These are phyloP conservation scores for Deilephila porcellus DNA, from an alignment of 2,888 invertebrate genomes.

Conservation along the genomic window DNA sequence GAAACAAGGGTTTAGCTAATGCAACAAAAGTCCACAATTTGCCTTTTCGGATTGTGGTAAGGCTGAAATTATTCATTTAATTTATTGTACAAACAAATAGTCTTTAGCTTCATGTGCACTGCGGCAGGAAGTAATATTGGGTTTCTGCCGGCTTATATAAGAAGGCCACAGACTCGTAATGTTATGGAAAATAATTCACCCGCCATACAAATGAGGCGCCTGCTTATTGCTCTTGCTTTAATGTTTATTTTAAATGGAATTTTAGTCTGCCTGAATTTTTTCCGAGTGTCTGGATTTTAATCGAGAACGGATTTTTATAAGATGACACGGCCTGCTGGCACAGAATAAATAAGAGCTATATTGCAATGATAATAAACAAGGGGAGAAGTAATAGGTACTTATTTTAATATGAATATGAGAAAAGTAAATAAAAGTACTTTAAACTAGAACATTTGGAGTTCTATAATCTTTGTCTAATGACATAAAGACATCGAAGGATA, in stretches of 20 bases:
- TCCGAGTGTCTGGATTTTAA: neutral
- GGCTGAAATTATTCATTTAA: conserved; percentile 34
- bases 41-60: conserved; percentile 40
- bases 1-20: neutral
- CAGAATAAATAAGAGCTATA: too few relatives aligned
- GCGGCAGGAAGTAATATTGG: conserved; percentile 38
- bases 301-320: neutral
- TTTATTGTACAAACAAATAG: conserved; percentile 31
- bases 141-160: conserved; percentile 37
- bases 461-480: too few relatives aligned
- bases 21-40: conserved; percentile 39
- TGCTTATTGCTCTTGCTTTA: conserved; percentile 23
- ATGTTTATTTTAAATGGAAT: conserved; percentile 19
- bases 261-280: neutral
- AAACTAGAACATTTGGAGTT: too few relatives aligned
- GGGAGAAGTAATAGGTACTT: too few relatives aligned
- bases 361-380: too few relatives aligned
- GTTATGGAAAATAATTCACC: conserved; percentile 31
- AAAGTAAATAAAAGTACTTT: too few relatives aligned
- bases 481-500: too few relatives aligned
- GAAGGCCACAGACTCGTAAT: conserved; percentile 32
- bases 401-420: too few relatives aligned
- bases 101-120: conserved; percentile 35
- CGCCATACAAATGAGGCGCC: conserved; percentile 27
- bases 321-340: too few relatives aligned